Percentiles rank a stretch among this genome's conserved stretches.
Conservation (phyloP, 2,113 vertebrate genomes). For the Sceloporus undulatus region DNA sequence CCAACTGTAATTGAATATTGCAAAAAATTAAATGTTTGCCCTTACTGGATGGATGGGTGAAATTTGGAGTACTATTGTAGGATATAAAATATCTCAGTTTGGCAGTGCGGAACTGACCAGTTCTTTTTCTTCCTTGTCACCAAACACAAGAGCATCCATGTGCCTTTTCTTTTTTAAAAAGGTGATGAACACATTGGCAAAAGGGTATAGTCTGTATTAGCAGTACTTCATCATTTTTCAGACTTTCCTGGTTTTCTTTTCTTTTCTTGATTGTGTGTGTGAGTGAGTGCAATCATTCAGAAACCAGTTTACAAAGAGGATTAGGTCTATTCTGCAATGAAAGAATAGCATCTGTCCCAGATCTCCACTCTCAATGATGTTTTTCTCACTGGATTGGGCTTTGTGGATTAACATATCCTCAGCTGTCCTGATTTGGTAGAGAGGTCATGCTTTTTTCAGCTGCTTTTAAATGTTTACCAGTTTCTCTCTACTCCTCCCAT, state of each 20-base stretch:
- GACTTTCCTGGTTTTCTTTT: not conserved
- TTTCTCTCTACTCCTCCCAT: too few relatives aligned
- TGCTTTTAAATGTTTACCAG: too few relatives aligned
- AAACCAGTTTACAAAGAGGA: not conserved
- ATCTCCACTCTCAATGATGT: rapidly evolving
- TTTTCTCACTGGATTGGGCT: not conserved
- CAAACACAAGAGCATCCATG: not conserved
- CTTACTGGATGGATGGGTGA: too few relatives aligned
- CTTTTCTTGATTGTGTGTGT: not conserved
- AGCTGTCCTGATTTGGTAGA: too few relatives aligned
- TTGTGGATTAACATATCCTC: not conserved
- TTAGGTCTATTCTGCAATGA: not conserved
- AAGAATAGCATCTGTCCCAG: not conserved
- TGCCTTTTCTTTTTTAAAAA: not conserved
- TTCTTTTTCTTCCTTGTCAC: too few relatives aligned
- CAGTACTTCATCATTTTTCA: not conserved
- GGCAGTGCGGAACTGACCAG: too few relatives aligned
- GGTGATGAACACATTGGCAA: not conserved
- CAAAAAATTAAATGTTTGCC: too few relatives aligned
- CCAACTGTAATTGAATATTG: too few relatives aligned
- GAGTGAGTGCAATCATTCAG: not conserved
- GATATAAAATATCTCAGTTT: too few relatives aligned
- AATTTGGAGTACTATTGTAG: too few relatives aligned
- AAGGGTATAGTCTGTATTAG: not conserved
- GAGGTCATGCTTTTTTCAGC: too few relatives aligned